Evolutionary conservation across 1,140 invertebrate genomes (phyloP).

Genomic region (Drosophila paulistorum): DNA sequence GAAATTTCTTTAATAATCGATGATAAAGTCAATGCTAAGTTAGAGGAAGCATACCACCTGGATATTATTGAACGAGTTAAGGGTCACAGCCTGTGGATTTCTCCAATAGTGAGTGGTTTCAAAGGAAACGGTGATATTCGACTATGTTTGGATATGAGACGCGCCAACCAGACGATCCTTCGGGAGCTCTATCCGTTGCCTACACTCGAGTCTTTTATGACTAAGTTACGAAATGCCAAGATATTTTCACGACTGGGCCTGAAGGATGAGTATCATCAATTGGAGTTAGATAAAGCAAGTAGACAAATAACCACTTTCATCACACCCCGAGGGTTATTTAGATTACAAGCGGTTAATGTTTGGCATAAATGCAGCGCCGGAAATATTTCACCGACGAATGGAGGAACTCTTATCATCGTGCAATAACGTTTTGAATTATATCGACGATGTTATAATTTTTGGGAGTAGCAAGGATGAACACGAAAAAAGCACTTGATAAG

Average conservation of each 20-base stretch:
- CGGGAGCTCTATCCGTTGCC: constrained; percentile 31
- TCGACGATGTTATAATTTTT: background rate
- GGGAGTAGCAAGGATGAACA: background rate
- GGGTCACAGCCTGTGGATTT: no score
- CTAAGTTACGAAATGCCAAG: constrained; percentile 29
- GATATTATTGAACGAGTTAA: no score
- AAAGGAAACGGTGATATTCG: constrained; percentile 27
- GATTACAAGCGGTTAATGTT: no score
- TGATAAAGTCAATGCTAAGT: no score
- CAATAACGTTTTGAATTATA: background rate
- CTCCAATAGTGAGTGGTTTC: background rate
- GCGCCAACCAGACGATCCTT: constrained; percentile 32
- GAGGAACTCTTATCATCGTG: background rate
- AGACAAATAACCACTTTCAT: constrained; percentile 1
- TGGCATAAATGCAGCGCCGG: no score
- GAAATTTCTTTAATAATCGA: constrained; percentile 13
- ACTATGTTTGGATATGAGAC: constrained; percentile 34
- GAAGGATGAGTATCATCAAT: constrained; percentile 17
- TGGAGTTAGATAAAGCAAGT: background rate
- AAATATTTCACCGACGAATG: background rate
- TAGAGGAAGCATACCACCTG: no score
- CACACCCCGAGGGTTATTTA: background rate
- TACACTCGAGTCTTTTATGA: constrained; percentile 39
- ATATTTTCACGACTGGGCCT: constrained; percentile 50
- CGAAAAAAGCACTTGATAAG: background rate